These are phyloP conservation scores for Himalopsyche kuldschensis DNA, from an alignment of 2,888 invertebrate genomes.

Conservation along the genomic window DNA sequence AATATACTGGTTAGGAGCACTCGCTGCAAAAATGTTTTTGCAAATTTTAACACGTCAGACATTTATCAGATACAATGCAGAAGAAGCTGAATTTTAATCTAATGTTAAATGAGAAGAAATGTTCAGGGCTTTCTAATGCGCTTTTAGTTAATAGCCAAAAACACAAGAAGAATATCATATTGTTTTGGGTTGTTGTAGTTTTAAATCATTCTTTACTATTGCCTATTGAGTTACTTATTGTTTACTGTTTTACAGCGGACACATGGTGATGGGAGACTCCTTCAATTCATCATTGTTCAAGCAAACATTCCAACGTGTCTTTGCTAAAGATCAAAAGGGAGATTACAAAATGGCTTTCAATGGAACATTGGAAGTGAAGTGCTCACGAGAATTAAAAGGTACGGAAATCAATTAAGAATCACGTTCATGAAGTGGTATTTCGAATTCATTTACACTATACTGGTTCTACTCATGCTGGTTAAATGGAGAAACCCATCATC, in stretches of 20 bases:
- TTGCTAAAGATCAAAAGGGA: conserved; percentile 84
- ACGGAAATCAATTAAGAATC: conserved; percentile 42
- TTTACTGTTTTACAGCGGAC: conserved; percentile 69
- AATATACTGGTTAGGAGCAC: too few relatives aligned
- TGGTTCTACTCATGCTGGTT: too few relatives aligned
- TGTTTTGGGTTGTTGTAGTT: background rate
- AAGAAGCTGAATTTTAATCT: too few relatives aligned
- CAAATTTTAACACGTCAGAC: too few relatives aligned
- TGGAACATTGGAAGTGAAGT: conserved; percentile 94
- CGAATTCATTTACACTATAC: background rate
- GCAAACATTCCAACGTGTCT: conserved; percentile 98
- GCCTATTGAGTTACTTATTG: background rate
- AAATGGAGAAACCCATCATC: background rate
- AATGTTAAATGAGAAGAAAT: too few relatives aligned
- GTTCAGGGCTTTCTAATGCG: too few relatives aligned
- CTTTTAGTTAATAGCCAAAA: too few relatives aligned
- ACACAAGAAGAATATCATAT: too few relatives aligned
- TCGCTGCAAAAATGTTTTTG: too few relatives aligned
- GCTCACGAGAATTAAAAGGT: conserved; percentile 90
- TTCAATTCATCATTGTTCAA: conserved; percentile 99
- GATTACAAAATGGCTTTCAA: conserved; percentile 99
- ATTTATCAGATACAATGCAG: too few relatives aligned
- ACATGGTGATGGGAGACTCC: conserved; percentile 99
- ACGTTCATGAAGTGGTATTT: background rate
- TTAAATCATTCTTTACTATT: background rate